Evolutionary conservation across 1,140 invertebrate genomes (phyloP).

Genomic region (Physella acuta): DNA sequence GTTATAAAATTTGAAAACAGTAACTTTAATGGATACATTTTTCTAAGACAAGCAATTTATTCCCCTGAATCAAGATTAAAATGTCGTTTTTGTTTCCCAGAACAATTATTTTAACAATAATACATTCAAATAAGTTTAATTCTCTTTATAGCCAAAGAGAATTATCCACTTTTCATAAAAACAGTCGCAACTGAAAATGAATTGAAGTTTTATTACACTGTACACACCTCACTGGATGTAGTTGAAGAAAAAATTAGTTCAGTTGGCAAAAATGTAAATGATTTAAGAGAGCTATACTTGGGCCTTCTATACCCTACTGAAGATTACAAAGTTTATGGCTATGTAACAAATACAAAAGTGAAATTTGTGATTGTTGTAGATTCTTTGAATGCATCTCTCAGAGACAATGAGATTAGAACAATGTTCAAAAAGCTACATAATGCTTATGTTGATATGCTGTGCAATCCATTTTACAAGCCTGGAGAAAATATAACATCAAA

Average conservation of each 20-base stretch:
- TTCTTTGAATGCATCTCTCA: conserved; percentile 78
- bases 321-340: conserved; percentile 96
- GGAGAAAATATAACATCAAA: conserved; percentile 57
- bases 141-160: too few species aligned
- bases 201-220: conserved; percentile 86
- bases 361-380: conserved; percentile 95
- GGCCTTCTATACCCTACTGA: conserved; percentile 92
- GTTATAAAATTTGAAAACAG: too few species aligned
- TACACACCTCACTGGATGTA: conserved; percentile 91
- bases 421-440: conserved; percentile 88
- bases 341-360: conserved; percentile 95
- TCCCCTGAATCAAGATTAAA: too few species aligned
- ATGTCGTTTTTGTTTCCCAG: too few species aligned
- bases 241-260: conserved; percentile 85
- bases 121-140: too few species aligned
- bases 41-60: too few species aligned
- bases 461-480: conserved; percentile 92
- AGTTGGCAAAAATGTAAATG: conserved; percentile 66
- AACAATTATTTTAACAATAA: too few species aligned
- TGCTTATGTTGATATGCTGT: conserved; percentile 87
- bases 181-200: conserved; percentile 71
- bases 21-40: too few species aligned
- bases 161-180: conserved; percentile 87
- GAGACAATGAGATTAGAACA: conserved; percentile 93
- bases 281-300: conserved; percentile 80